phyloP scores from a whole-genome alignment of 2,113 vertebrate genomes.

The Clarias macrocephalus region DNA sequence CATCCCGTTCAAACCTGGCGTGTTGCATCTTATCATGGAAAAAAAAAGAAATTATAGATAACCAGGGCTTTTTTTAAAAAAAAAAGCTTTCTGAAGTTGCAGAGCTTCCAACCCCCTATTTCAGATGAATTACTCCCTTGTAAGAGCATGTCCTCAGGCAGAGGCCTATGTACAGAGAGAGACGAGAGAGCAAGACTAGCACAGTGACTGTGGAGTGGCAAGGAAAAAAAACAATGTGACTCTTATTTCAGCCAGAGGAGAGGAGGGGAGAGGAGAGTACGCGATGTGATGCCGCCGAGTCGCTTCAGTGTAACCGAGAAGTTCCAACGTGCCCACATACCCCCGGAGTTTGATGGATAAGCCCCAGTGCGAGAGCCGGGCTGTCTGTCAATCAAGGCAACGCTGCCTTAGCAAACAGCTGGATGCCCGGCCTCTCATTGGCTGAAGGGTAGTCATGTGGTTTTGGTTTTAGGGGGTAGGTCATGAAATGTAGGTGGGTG shows the following conservation, averaged over 20 bases:
- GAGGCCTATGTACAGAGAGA: slow-evolving; percentile 47
- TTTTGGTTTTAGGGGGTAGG: slow-evolving; percentile 13
- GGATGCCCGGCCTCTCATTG: slow-evolving; percentile 51
- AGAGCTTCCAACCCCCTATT: slow-evolving; percentile 47
- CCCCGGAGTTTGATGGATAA: slow-evolving; percentile 59
- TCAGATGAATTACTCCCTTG: slow-evolving; percentile 57
- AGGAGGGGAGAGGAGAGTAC: slow-evolving; percentile 37
- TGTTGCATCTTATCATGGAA: slow-evolving; percentile 2
- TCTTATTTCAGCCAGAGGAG: slow-evolving; percentile 52
- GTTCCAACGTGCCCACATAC: slow-evolving; percentile 42
- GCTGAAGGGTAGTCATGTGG: slow-evolving; percentile 31
- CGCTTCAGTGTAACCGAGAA: slow-evolving; percentile 50
- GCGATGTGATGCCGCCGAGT: slow-evolving; percentile 55
- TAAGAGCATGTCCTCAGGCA: slow-evolving; percentile 57
- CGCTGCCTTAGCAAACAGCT: slow-evolving; percentile 27
- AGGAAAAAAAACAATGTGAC: slow-evolving; percentile 57
- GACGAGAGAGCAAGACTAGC: slow-evolving; percentile 40
- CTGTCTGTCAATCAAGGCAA: slow-evolving; percentile 64
- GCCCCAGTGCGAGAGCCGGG: slow-evolving; percentile 52
- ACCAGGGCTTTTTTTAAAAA: slow-evolving; percentile 1
- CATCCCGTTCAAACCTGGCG: neutral
- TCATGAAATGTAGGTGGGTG: slow-evolving; percentile 45
- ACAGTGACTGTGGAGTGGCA: slow-evolving; percentile 48
- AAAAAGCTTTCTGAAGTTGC: slow-evolving; percentile 52
- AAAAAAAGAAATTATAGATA: slow-evolving; percentile 16